Evolutionary conservation across 2,797 vertebrate species (phyloP).

Genomic region (Parambassis ranga): DNA sequence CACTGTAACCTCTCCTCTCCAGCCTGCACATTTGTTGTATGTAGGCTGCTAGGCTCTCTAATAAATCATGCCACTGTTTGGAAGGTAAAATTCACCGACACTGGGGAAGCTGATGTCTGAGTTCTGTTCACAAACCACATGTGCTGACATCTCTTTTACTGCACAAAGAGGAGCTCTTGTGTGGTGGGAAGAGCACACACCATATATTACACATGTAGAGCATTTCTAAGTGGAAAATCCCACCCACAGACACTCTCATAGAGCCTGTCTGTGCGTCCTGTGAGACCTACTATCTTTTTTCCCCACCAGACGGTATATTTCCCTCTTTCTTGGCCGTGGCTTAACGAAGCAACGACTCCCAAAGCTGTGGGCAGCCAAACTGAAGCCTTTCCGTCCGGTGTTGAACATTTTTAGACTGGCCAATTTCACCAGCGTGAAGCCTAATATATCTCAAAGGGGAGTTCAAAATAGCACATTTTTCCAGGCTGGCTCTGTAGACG

Average conservation of each 20-base stretch:
- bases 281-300: slow-evolving; percentile 57
- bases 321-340: slow-evolving; percentile 41
- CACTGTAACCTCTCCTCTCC: slow-evolving; percentile 12
- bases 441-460: slow-evolving; percentile 54
- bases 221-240: slow-evolving; percentile 66
- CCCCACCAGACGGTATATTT: slow-evolving; percentile 57
- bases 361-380: slow-evolving; percentile 57
- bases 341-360: slow-evolving; percentile 49
- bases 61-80: slow-evolving; percentile 14
- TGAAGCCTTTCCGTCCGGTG: slow-evolving; percentile 65
- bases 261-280: slow-evolving; percentile 38
- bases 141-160: slow-evolving; percentile 44
- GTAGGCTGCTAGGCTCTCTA: slow-evolving; percentile 5
- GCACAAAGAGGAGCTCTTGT: slow-evolving; percentile 38
- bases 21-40: neutral
- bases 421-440: slow-evolving; percentile 51
- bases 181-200: slow-evolving; percentile 20
- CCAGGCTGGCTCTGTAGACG: slow-evolving; percentile 25
- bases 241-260: slow-evolving; percentile 45
- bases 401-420: slow-evolving; percentile 61
- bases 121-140: slow-evolving; percentile 5
- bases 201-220: slow-evolving; percentile 40
- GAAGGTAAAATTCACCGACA: slow-evolving; percentile 8
- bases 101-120: slow-evolving; percentile 2
- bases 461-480: slow-evolving; percentile 58